These are phyloP conservation scores for Rhingia rostrata DNA, from an alignment of 2,888 invertebrate genomes.

Conservation along the genomic window DNA sequence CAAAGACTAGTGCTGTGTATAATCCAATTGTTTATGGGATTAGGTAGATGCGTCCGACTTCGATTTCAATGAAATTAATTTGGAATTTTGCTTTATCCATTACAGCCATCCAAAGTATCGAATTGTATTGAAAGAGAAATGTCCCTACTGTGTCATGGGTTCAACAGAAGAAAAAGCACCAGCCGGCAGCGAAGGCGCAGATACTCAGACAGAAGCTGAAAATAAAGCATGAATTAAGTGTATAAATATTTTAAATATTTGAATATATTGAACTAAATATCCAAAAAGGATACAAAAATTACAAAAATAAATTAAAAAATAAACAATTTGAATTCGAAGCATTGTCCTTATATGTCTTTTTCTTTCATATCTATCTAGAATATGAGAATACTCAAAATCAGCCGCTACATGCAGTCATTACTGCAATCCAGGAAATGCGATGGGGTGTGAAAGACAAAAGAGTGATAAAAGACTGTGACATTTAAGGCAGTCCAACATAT, in stretches of 20 bases:
- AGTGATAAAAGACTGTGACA: too few species aligned
- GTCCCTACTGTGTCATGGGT: conserved; percentile 83
- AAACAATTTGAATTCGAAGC: background rate
- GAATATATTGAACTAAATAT: conserved; percentile 39
- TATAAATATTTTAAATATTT: background rate
- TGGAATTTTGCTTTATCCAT: conserved; percentile 2
- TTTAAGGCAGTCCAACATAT: too few species aligned
- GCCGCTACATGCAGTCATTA: too few species aligned
- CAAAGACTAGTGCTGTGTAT: conserved; percentile 85
- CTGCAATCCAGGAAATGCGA: too few species aligned
- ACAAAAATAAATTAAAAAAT: conserved; percentile 24
- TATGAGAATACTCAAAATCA: too few species aligned
- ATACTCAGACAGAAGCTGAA: conserved; percentile 62
- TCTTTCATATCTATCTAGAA: too few species aligned
- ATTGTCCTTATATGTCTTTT: too few species aligned
- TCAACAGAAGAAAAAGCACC: conserved; percentile 59
- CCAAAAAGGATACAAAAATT: conserved; percentile 67
- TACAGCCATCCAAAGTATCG: conserved; percentile 85
- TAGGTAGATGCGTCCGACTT: conserved; percentile 82
- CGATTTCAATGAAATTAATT: conserved; percentile 29
- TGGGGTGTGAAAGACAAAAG: too few species aligned
- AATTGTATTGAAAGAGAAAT: conserved; percentile 84
- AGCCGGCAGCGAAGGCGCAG: conserved; percentile 38
- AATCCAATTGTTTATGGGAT: conserved; percentile 85
- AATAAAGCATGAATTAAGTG: conserved; percentile 47